Percentiles rank a stretch among this genome's conserved stretches.
phyloP scores from a whole-genome alignment of 2,888 invertebrate genomes.

The Archaeoteleia sp. region DNA sequence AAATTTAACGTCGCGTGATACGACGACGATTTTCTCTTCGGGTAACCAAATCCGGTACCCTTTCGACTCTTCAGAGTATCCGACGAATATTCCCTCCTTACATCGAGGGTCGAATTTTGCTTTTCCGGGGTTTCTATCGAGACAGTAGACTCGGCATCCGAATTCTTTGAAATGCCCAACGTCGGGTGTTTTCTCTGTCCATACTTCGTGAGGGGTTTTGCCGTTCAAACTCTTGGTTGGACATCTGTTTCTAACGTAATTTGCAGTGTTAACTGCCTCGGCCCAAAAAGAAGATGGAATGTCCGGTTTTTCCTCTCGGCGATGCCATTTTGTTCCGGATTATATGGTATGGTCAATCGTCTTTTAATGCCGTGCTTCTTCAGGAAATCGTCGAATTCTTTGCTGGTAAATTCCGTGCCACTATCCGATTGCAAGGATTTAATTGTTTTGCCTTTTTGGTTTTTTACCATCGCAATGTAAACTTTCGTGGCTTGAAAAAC shows the following conservation, averaged over 20 bases:
- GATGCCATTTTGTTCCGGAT: conserved; percentile 13
- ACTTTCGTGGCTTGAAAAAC: conserved; percentile 33
- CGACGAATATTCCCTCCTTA: conserved; percentile 29
- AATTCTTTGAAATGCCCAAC: conserved; percentile 38
- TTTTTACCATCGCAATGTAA: conserved; percentile 38
- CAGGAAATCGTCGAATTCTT: conserved; percentile 4
- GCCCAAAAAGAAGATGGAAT: conserved; percentile 44
- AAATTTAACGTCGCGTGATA: conserved; percentile 43
- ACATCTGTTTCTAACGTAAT: conserved; percentile 45
- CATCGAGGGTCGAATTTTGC: conserved; percentile 41
- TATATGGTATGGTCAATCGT: conserved; percentile 3
- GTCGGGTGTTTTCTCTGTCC: conserved; percentile 23
- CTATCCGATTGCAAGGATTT: conserved; percentile 6
- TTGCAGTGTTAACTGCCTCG: conserved; percentile 39
- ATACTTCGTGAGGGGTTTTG: conserved; percentile 43
- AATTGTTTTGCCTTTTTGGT: conserved; percentile 34
- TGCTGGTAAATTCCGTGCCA: background rate
- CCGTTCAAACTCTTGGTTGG: conserved; percentile 24
- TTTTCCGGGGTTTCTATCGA: conserved; percentile 27
- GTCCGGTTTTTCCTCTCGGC: conserved; percentile 60
- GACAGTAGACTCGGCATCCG: conserved; percentile 24
- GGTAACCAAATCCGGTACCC: conserved; percentile 49
- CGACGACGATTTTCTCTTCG: conserved; percentile 32
- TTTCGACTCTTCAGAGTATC: conserved; percentile 35
- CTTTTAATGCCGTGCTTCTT: conserved; percentile 1